Base-by-base conservation (phyloP, 2,888 invertebrate genomes). In the Erannis defoliaria region DNA sequence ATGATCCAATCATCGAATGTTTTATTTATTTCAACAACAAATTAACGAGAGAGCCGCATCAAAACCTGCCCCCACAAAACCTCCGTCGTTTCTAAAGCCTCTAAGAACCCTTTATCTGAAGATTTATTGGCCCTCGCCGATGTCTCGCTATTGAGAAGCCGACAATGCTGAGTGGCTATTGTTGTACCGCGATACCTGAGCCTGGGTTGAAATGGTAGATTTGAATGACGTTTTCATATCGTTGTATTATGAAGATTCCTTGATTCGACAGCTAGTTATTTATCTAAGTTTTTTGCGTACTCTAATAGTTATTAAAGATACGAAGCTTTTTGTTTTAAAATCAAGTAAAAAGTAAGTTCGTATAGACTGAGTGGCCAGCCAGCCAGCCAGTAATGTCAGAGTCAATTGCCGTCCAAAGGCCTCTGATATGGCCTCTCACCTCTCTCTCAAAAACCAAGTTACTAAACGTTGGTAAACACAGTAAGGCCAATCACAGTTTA, bases 101-200 rank as follows among this genome's bases (percentile, higher is more conserved):
- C 46, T 35, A n/a, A 16, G 29, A 43, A 61, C 62, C 66, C 66
- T 66, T 64, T 62, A 62, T 56, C 40, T 29, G 61, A 59, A 63
- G 67, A 67, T 69, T 69, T 69, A 69, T 67, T 67, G 65, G 65
- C 43, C 49, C 56, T 45, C 53, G 40, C 53, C 51, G 26, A 33
- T 29, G 40, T 55, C 51, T 51, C 49, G 18, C 59, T 60, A 61
- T 63, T 63, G 55, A 62, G 53, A 43, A 31, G 19, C 53, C 29
- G 40, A 63, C 62, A 68, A 66, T 61, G 33, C 53, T 19, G 38
- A 59, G 56, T 62, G 46, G 54, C 56, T 40, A 61, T 62, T 62
- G 60, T 67, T 16, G 19, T 55, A 55, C 57, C 37, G 35, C 43
- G 10, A 48, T 48, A 48, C 49, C 49, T 49, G 49, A 19, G 33